Conservation (phyloP, 2,888 invertebrate species). For the Eristalis pertinax region DNA sequence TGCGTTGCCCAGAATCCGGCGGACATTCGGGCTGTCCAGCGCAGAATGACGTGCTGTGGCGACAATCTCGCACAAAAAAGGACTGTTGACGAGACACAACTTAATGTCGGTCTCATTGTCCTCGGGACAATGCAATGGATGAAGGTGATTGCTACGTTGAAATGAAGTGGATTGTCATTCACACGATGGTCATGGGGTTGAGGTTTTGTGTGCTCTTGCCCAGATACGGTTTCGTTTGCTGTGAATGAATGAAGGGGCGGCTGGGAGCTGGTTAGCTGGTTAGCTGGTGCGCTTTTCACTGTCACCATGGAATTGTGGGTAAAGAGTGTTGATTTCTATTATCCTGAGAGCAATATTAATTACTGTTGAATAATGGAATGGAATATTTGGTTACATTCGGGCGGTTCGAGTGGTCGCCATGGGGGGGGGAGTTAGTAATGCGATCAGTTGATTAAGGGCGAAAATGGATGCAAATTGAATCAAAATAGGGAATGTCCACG, state of each 20-base stretch:
- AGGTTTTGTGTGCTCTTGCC: conserved; percentile 10
- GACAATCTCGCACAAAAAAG: conserved; percentile 39
- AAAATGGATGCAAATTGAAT: not conserved
- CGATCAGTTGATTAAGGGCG: not conserved
- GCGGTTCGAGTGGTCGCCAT: not conserved
- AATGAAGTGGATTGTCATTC: conserved; percentile 65
- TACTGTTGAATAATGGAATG: not conserved
- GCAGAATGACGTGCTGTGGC: not conserved
- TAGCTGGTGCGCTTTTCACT: conserved; percentile 18
- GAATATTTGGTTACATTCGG: conserved; percentile 15
- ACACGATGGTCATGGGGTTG: conserved; percentile 10
- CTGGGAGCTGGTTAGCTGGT: too few relatives aligned
- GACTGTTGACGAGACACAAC: conserved; percentile 57
- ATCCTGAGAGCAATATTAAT: conserved; percentile 9
- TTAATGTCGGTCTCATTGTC: conserved; percentile 59
- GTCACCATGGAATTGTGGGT: conserved; percentile 9
- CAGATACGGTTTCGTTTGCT: conserved; percentile 12
- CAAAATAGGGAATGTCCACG: not conserved
- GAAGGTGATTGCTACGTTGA: conserved; percentile 63
- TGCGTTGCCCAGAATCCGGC: conserved; percentile 1
- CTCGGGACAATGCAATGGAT: conserved; percentile 50
- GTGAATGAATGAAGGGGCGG: not conserved
- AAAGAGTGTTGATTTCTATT: conserved; percentile 12
- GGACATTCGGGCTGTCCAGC: not conserved
- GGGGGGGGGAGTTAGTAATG: not conserved